Base-by-base conservation (phyloP, 1,140 invertebrate genomes). In the Proctacanthus coquilletti region DNA sequence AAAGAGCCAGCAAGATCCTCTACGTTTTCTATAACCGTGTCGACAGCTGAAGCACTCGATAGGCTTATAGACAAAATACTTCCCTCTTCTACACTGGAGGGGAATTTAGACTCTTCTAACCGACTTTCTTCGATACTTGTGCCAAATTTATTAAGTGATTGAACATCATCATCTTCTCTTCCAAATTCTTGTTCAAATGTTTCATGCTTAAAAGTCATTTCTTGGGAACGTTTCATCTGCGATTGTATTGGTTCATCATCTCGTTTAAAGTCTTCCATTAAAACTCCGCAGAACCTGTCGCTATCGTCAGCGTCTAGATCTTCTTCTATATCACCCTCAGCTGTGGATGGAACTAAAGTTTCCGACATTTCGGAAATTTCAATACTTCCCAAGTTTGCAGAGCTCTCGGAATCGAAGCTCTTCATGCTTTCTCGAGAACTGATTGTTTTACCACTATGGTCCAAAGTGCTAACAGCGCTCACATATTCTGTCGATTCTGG, bases 321-420 rank as follows among this genome's bases (percentile, higher is more conserved):
- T 10, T 13, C 13, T 3, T 39, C 35, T 13, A 36, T n/a, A 23
- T 29, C 30, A n/a, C 61, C 64, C 5, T 80, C 77, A 13, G 69
- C 66, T 10, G 76, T 76, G 9, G 85, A 88, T 5, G 84, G 78
- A 10, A 93, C 78, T 21, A 93, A 55, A 5, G 88, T 93, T 65
- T 92, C 88, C 2, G 85, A 89, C 17, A 83, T 67, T 59, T 92
- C 87, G 31, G 85, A 88, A 5, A 83, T 78, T 65, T 91, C 85
- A 45, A 88, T 71, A 56, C 84, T 88, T 5, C 76, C 84, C 34
- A 89, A 64, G 59, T 89, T 80, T 30, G 84, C 84, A 2, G 85
- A 89, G 46, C 80, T 84, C 57, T 89, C 76, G 1, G 85, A 89
- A 53, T 87, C 83, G 20, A 91, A 56, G 29, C 85, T 89, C 52